Percentiles rank a stretch among this genome's conserved stretches.
Conservation (phyloP, 2,797 vertebrate species). For the Micropoecilia bifurca region DNA sequence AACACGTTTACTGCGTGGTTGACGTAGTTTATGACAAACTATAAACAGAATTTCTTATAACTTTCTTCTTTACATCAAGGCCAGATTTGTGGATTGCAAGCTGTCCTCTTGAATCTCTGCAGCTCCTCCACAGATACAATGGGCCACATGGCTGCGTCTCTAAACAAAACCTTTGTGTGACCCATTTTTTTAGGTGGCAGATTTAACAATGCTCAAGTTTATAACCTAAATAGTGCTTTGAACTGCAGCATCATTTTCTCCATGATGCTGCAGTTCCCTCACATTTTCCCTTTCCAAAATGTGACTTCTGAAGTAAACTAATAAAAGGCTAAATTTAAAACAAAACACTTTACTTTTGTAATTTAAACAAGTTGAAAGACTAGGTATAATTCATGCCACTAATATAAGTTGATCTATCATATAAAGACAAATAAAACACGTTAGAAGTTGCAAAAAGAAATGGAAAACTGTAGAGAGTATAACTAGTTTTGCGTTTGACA, state of each 20-base stretch:
- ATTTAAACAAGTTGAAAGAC: not conserved
- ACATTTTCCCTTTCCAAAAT: not conserved
- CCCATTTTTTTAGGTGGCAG: not conserved
- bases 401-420: not conserved
- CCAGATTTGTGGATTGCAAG: not conserved
- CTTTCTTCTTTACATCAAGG: not conserved
- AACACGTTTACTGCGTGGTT: no score
- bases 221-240: not conserved
- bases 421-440: not conserved
- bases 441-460: not conserved
- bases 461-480: not conserved
- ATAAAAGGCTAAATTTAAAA: not conserved
- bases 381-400: not conserved
- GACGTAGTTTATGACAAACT: not conserved
- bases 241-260: not conserved
- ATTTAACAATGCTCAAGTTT: not conserved
- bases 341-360: not conserved
- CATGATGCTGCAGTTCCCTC: not conserved
- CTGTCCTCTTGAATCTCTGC: not conserved
- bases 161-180: not conserved
- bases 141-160: not conserved
- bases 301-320: not conserved
- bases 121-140: not conserved
- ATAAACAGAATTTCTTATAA: not conserved
- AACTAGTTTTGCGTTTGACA: not conserved